Evolutionary conservation across 2,797 vertebrate species (phyloP).

Genomic region (Emys orbicularis): DNA sequence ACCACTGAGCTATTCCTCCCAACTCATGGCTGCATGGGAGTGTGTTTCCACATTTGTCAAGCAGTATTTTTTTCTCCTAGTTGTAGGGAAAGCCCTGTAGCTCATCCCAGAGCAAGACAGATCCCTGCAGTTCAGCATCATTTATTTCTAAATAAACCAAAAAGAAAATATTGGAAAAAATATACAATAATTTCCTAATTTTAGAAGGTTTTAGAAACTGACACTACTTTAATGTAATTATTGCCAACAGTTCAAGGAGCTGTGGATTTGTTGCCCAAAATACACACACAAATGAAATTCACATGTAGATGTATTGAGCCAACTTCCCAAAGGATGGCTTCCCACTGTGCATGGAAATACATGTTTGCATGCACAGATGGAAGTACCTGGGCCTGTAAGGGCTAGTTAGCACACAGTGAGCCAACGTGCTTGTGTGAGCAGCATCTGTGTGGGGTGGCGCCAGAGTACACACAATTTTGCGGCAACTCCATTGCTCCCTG

Average conservation of each 20-base stretch:
- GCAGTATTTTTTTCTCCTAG: constrained; percentile 17
- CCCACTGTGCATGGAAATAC: neutral
- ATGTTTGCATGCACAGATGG: constrained; percentile 14
- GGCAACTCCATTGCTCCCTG: neutral
- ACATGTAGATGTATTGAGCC: neutral
- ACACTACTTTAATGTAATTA: constrained; percentile 51
- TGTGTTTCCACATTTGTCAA: neutral
- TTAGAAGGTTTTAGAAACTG: constrained; percentile 55
- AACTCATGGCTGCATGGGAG: neutral
- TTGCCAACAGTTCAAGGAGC: constrained; percentile 21
- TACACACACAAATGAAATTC: neutral
- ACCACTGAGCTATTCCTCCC: no score
- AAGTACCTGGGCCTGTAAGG: neutral
- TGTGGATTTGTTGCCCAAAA: constrained; percentile 44
- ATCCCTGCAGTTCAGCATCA: constrained; percentile 59
- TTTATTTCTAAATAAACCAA: constrained; percentile 72
- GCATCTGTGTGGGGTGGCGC: accelerated
- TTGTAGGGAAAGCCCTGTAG: constrained; percentile 21
- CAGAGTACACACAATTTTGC: neutral
- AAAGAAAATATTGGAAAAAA: constrained; percentile 60
- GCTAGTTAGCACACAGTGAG: neutral
- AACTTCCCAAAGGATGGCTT: constrained; percentile 43
- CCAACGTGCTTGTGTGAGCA: neutral
- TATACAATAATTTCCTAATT: constrained; percentile 72
- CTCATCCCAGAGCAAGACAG: constrained; percentile 32